Evolutionary conservation across 35 echinoderm and acorn worm species (phyloP), one percentile per base, ranked within the genome.

Genomic region (Heliocidaris tuberculata): DNA sequence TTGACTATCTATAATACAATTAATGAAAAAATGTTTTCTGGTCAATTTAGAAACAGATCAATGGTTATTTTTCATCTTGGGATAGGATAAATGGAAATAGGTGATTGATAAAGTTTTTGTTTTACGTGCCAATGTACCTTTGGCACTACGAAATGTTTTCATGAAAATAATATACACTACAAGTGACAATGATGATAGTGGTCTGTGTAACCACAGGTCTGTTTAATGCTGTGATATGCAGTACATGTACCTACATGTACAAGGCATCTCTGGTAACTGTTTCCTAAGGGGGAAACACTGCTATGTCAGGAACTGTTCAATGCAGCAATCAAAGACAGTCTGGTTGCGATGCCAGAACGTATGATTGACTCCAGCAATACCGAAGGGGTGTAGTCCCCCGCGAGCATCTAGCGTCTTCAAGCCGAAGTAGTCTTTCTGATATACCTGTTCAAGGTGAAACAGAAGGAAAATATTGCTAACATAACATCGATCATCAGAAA

Each of bases 301-400:
- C 91, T 93, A 96, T 94, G 92, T 87, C 19, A 99, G 93, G 94
- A 94, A 99, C 15, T 94, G 95, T 71, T 95, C 61, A 42, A 99
- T 97, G 56, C 96, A 97, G 48, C 94, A 94, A 87, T 99, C 96
- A 94, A 99, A 99, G 1, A 97, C 96, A 7, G 95, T 99, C 87
- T 99, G 94, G 59, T 97, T 97, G 29, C 90, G 30, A 93, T 99
- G 98, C 98, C 98, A 99, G 21, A 94, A 89, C 8, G 93, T 97
- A 85, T 99, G 98, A 85, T 88, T 61, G 24, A 99, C 96, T 30
- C 96, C 98, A 30, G 94, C 59, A 9, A 99, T 70, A 17, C 56
- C 86, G 86, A 88, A 99, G 7, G 48, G 95, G 32, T 96, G 93
- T 5, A 99, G 61, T 7, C 47, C 50, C 3, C 94, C 94, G 7